Conservation (phyloP, 2,888 invertebrate species). For the Pristionchus japonicus region DNA sequence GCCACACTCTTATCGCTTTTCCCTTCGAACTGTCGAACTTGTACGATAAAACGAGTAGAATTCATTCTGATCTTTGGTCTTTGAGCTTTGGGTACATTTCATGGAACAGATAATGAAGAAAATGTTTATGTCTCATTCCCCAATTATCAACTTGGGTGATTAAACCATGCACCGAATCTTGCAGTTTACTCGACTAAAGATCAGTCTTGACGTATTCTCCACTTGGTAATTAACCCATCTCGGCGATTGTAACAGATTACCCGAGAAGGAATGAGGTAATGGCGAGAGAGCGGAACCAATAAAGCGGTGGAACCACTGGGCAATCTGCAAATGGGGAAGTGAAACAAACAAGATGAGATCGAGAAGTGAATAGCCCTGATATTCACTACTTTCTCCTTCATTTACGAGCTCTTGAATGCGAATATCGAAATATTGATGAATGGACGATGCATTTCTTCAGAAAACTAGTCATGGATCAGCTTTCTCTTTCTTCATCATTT, state of each 20-base stretch:
- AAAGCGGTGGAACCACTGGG: background rate
- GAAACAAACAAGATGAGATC: background rate
- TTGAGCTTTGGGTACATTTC: background rate
- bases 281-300: background rate
- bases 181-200: too few relatives aligned
- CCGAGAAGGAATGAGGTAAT: background rate
- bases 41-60: conserved; percentile 38
- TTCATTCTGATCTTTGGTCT: background rate
- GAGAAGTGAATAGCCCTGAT: background rate
- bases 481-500: too few relatives aligned
- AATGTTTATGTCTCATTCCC: too few relatives aligned
- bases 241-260: background rate
- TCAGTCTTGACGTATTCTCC: too few relatives aligned
- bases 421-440: too few relatives aligned
- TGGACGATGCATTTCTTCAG: too few relatives aligned
- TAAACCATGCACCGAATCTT: too few relatives aligned
- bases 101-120: too few relatives aligned
- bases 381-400: background rate
- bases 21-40: background rate
- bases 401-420: too few relatives aligned
- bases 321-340: background rate
- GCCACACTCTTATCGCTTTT: background rate
- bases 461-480: too few relatives aligned
- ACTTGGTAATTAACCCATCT: background rate
- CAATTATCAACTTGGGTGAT: too few relatives aligned